A percentile compares a stretch with the other conserved stretches of the same genome.
Conservation (phyloP, 2,888 invertebrate species). For the Mystacides longicornis region DNA sequence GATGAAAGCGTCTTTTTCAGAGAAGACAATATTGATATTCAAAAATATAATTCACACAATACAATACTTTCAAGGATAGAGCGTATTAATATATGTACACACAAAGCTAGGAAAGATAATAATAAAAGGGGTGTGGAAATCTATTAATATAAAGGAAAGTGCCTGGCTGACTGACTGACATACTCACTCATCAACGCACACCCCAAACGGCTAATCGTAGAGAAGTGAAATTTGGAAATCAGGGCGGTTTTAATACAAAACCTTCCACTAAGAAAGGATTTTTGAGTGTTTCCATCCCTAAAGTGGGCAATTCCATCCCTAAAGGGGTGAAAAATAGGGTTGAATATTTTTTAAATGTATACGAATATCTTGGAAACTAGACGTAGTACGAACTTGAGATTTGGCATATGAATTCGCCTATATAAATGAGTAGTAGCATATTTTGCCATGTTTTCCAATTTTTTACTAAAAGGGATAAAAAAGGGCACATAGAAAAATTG, state of each 20-base stretch:
- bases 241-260: not conserved
- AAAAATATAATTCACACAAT: too few species aligned
- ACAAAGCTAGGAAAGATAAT: too few species aligned
- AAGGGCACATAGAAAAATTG: too few species aligned
- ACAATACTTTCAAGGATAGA: too few species aligned
- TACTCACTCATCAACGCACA: too few species aligned
- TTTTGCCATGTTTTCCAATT: not conserved
- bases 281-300: not conserved
- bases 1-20: too few species aligned
- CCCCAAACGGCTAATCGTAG: not conserved
- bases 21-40: too few species aligned
- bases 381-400: not conserved
- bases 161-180: not conserved
- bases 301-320: not conserved
- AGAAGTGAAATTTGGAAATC: not conserved
- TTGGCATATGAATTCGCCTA: not conserved
- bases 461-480: not conserved
- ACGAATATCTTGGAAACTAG: slow-evolving; percentile 2
- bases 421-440: not conserved
- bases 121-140: too few species aligned
- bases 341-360: not conserved
- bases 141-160: not conserved
- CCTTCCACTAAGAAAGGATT: slow-evolving; percentile 4
- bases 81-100: too few species aligned
- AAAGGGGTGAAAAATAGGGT: slow-evolving; percentile 3